Evolutionary conservation across 2,113 vertebrate genomes (phyloP).

Genomic region (Furnarius figulus): DNA sequence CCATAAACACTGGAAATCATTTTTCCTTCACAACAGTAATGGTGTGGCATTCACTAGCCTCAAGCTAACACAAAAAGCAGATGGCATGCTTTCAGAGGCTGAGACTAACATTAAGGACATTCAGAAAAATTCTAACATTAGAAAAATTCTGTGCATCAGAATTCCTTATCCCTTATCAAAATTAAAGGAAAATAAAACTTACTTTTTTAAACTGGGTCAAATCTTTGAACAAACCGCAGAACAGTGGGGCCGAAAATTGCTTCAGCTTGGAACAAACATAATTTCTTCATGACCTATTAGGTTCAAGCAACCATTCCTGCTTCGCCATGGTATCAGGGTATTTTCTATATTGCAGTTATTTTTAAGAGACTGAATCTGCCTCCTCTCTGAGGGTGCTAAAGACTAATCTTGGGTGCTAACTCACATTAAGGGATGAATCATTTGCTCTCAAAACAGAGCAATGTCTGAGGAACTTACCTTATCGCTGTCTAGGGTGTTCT

Average conservation of each 20-base stretch:
- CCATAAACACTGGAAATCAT: neutral
- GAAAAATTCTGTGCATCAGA: neutral
- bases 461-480: constrained; percentile 81
- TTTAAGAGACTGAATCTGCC: rapidly evolving
- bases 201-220: neutral
- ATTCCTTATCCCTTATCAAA: too few species aligned
- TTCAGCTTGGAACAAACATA: neutral
- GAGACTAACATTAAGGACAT: neutral
- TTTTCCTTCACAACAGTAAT: neutral
- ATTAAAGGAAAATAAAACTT: neutral
- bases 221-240: neutral
- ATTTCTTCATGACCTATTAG: neutral
- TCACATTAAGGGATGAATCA: neutral
- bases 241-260: neutral
- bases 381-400: neutral
- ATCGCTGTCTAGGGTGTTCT: constrained; percentile 97
- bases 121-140: neutral
- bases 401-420: neutral
- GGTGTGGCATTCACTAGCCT: neutral
- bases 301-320: neutral
- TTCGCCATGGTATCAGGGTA: neutral
- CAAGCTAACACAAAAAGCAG: neutral
- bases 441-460: neutral
- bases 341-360: neutral
- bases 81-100: neutral